Percentiles rank a stretch among this genome's conserved stretches.
Conservation (phyloP, 1,140 invertebrate species). For the Notospermus geniculatus region DNA sequence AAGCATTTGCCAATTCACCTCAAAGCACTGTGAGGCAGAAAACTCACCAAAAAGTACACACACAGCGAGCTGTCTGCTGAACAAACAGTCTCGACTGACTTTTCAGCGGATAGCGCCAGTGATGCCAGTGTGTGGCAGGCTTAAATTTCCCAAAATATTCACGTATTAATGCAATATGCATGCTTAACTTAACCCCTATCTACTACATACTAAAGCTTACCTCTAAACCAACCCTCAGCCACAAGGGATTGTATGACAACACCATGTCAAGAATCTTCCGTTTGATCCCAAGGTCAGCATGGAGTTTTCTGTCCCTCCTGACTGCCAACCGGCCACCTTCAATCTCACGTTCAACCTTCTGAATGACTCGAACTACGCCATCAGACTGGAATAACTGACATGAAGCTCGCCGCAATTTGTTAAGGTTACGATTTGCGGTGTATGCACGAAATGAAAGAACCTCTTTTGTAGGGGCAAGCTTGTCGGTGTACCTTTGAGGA, state of each 20-base stretch:
- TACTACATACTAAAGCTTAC: constrained; percentile 35
- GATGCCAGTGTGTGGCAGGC: too few relatives aligned
- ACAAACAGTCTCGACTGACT: too few relatives aligned
- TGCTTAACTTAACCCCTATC: neutral
- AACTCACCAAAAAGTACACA: too few relatives aligned
- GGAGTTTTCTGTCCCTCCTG: constrained; percentile 55
- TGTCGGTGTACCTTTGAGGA: constrained; percentile 12
- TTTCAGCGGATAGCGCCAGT: too few relatives aligned
- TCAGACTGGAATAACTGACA: constrained; percentile 56
- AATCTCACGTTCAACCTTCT: constrained; percentile 56
- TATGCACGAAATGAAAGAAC: constrained; percentile 57
- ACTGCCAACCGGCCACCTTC: constrained; percentile 51
- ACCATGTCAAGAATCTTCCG: constrained; percentile 75
- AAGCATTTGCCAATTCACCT: too few relatives aligned
- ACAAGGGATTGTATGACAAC: constrained; percentile 84
- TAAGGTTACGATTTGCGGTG: constrained; percentile 50
- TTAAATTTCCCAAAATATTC: too few relatives aligned
- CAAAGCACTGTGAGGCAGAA: too few relatives aligned
- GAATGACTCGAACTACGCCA: constrained; percentile 46
- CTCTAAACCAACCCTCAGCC: constrained; percentile 85
- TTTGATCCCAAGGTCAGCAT: constrained; percentile 67
- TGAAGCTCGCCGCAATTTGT: constrained; percentile 52
- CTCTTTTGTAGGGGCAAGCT: constrained; percentile 57
- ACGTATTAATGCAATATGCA: neutral
- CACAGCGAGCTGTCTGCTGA: too few relatives aligned